These are phyloP conservation scores for Atta texana DNA, from an alignment of 1,140 invertebrate genomes.

Conservation along the genomic window DNA sequence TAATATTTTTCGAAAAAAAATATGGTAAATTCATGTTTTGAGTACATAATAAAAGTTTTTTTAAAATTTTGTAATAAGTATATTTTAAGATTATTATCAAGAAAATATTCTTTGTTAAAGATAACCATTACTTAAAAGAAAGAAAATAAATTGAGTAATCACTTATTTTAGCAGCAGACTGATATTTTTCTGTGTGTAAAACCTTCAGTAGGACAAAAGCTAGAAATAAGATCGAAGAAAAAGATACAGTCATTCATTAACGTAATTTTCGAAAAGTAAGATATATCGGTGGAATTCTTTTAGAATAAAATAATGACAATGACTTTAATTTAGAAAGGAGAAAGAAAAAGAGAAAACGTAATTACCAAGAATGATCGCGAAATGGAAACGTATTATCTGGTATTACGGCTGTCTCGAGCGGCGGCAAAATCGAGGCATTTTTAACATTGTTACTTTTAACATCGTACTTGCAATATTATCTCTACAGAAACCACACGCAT, in stretches of 20 bases:
- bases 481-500: background rate
- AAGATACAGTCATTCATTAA: conserved; percentile 7
- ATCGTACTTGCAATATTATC: conserved; percentile 55
- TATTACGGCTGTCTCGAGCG: background rate
- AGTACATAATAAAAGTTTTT: too few relatives aligned
- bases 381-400: conserved; percentile 52
- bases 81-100: too few relatives aligned
- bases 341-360: background rate
- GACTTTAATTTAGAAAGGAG: background rate
- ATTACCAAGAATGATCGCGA: conserved; percentile 9
- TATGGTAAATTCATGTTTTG: too few relatives aligned
- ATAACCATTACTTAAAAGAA: too few relatives aligned
- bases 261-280: background rate
- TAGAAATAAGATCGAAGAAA: background rate
- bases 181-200: background rate
- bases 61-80: too few relatives aligned
- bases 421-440: conserved; percentile 51
- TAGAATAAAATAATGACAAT: background rate
- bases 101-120: too few relatives aligned
- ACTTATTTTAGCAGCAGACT: too few relatives aligned
- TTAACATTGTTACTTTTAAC: conserved; percentile 36
- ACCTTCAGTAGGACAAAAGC: background rate
- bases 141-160: too few relatives aligned
- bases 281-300: background rate
- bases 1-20: too few relatives aligned